Evolutionary conservation across 2,797 vertebrate genomes (phyloP), one percentile per base, ranked within the genome.

Genomic region (Pseudomugil tenellus): DNA sequence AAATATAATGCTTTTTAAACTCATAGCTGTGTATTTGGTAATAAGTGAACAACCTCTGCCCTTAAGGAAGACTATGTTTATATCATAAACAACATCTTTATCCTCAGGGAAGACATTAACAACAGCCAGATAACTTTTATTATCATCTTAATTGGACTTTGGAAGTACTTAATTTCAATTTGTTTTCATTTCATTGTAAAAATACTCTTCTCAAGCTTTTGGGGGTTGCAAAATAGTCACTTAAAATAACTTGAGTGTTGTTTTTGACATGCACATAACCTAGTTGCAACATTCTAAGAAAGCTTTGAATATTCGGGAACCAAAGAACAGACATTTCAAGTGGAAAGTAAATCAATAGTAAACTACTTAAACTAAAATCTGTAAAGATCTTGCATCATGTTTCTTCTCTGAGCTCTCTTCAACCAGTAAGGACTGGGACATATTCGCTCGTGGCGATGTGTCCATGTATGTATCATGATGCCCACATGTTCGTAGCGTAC

Each of bases 21-120:
- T 41, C 81, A 74, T 61, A 63, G 54, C 58, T 66, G 31, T 71
- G 55, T 72, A 66, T 70, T 76, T 67, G 63, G 71, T 41, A 65
- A 69, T 63, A 71, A 63, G 62, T 69, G 41, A 82, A 72, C 74
- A 72, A 67, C 28, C 17, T 31, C 31, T 70, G 69, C 80, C 84
- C 62, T 78, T 48, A 25, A 74, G 77, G 70, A 77, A 70, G 75
- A 81, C 67, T 67, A 58, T 35, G 77, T 70, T 69, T 58, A 60
- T 63, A 57, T 49, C 48, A 82, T 25, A 81, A 76, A 77, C 78
- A 68, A 70, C 60, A 46, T 63, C 17, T 58, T 56, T 37, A 12
- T 28, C 76, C 72, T 54, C 0, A 68, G 59, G 71, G 53, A 67
- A 76, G 46, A 71, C 63, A 63, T 70, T 58, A 76, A 66, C 68